phyloP scores from a whole-genome alignment of 2,113 vertebrate species.

The Osmerus eperlanus region DNA sequence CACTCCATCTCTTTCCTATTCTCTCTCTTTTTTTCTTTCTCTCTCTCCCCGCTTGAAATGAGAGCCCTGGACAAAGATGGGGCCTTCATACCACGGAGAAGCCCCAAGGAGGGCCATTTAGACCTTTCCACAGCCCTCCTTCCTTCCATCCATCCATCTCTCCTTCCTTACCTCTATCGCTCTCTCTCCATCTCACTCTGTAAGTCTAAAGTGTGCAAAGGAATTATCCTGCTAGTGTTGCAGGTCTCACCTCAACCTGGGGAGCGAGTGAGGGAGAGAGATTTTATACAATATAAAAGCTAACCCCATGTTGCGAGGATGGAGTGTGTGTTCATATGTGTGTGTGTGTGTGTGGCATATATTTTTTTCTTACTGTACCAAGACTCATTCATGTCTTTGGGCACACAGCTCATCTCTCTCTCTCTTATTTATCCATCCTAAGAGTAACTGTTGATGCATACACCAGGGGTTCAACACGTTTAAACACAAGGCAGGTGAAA shows the following conservation, averaged over 20 bases:
- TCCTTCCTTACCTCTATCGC: conserved; percentile 16
- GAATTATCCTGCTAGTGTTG: conserved; percentile 77
- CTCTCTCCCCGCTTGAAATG: conserved; percentile 93
- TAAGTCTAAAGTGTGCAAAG: conserved; percentile 27
- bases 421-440: too few species aligned
- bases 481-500: too few species aligned
- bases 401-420: too few species aligned
- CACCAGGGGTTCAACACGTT: too few species aligned
- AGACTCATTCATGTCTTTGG: too few species aligned
- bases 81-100: conserved; percentile 57
- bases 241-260: conserved; percentile 31
- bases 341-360: too few species aligned
- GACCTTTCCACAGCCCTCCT: conserved; percentile 78
- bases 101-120: conserved; percentile 86
- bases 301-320: background rate
- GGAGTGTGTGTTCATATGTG: too few species aligned
- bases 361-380: too few species aligned
- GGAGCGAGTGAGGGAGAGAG: conserved; percentile 1
- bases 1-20: conserved; percentile 54
- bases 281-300: too few species aligned
- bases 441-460: too few species aligned
- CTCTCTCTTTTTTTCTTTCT: conserved; percentile 49
- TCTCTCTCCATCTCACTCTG: conserved; percentile 9
- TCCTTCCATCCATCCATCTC: conserved; percentile 18
- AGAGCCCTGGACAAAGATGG: conserved; percentile 91